A percentile compares a stretch with the other conserved stretches of the same genome.
phyloP scores from a whole-genome alignment of 1,140 invertebrate genomes.

The Eciton burchellii region DNA sequence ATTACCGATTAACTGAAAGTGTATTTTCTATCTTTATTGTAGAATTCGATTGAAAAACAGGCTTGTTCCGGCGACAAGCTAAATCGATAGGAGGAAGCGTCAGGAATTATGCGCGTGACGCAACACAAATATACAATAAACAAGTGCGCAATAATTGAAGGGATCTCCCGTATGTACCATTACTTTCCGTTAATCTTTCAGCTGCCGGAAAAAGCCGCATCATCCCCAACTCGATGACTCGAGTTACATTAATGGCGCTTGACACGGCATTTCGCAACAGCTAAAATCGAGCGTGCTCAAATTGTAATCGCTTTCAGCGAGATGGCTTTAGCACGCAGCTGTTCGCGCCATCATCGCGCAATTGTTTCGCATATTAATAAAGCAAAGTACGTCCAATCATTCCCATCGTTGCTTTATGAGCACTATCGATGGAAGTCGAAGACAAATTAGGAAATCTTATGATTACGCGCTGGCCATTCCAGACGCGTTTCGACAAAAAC shows the following conservation, averaged over 20 bases:
- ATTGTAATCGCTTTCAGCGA: no score
- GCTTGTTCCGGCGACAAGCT: constrained; percentile 11
- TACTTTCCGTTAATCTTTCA: constrained; percentile 47
- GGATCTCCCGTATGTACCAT: neutral
- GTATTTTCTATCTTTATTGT: constrained; percentile 9
- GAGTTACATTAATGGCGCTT: no score
- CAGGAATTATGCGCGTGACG: neutral
- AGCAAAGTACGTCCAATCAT: neutral
- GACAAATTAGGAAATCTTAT: neutral
- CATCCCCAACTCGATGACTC: neutral
- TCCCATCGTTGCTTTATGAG: no score
- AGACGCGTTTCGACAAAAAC: constrained; percentile 21
- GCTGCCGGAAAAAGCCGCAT: neutral
- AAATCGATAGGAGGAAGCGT: constrained; percentile 55
- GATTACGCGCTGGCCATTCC: constrained; percentile 36
- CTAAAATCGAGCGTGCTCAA: neutral
- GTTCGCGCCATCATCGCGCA: neutral
- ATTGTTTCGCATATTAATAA: constrained; percentile 7
- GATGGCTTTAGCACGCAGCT: neutral
- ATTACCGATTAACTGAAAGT: neutral
- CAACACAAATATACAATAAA: constrained; percentile 18
- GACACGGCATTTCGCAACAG: neutral
- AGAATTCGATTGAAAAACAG: constrained; percentile 33
- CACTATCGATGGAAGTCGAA: constrained; percentile 25
- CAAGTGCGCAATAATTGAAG: constrained; percentile 19